A percentile compares a stretch with the other conserved stretches of the same genome.
Evolutionary conservation across 2,888 invertebrate species (phyloP).

Genomic region (Caenorhabditis sp.): DNA sequence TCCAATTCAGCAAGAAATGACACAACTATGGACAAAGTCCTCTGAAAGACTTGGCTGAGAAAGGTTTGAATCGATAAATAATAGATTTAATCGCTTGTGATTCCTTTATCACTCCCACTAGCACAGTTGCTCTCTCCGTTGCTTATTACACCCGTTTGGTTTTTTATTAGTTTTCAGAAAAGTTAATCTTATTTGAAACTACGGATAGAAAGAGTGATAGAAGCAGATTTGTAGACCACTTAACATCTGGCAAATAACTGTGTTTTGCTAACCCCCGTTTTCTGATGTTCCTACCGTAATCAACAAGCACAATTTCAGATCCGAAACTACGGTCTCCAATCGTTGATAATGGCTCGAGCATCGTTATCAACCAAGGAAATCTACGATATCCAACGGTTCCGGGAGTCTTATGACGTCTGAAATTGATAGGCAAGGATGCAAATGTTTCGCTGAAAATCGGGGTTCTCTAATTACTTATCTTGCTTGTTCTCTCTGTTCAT

Average conservation of each 20-base stretch:
- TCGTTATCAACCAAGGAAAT: conserved; percentile 68
- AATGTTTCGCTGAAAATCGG: conserved; percentile 48
- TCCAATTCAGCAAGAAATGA: conserved; percentile 65
- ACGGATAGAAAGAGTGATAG: conserved; percentile 35
- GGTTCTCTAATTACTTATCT: conserved; percentile 54
- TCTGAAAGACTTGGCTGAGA: conserved; percentile 32
- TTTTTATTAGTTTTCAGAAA: conserved; percentile 31
- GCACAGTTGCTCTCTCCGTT: conserved; percentile 17
- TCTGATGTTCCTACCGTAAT: background rate
- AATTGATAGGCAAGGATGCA: conserved; percentile 23
- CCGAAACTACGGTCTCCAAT: conserved; percentile 70
- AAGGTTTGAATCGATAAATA: conserved; percentile 32
- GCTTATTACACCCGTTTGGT: conserved; percentile 38
- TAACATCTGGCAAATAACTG: conserved; percentile 21
- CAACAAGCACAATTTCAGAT: conserved; percentile 56
- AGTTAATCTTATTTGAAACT: conserved; percentile 16
- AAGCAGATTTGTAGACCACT: conserved; percentile 24
- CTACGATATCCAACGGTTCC: conserved; percentile 63
- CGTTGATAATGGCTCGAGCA: conserved; percentile 75
- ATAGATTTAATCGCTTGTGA: conserved; percentile 27
- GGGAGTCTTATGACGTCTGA: conserved; percentile 58
- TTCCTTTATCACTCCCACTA: conserved; percentile 35
- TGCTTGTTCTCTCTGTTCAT: conserved; percentile 7
- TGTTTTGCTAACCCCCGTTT: conserved; percentile 28
- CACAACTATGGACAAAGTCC: conserved; percentile 57